Percentiles rank a stretch among this genome's conserved stretches.
These are phyloP conservation scores for Leptinotarsa peninsularis DNA, from an alignment of 2,888 invertebrate genomes.

Conservation along the genomic window DNA sequence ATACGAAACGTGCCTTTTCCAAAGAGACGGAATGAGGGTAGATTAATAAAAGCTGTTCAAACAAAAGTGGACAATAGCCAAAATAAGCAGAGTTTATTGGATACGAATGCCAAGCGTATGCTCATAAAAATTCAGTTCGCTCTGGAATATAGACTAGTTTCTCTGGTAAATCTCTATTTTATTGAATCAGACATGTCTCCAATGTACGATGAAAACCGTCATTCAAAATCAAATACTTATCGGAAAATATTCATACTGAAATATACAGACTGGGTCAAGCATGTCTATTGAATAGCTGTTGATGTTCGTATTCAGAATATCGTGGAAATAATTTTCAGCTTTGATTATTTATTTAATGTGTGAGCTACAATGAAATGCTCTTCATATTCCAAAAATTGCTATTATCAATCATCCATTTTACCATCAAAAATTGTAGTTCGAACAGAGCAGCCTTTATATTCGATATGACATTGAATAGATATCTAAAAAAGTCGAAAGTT, in stretches of 20 bases:
- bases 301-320: too few species aligned
- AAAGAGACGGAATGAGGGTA: constrained; percentile 21
- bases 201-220: background rate
- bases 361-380: too few species aligned
- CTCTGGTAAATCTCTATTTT: constrained; percentile 18
- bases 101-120: constrained; percentile 24
- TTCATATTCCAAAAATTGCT: too few species aligned
- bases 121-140: constrained; percentile 30
- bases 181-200: constrained; percentile 20
- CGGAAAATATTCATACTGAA: background rate
- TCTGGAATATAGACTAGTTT: constrained; percentile 18
- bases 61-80: constrained; percentile 39
- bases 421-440: too few species aligned
- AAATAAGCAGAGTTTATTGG: constrained; percentile 32
- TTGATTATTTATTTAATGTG: too few species aligned
- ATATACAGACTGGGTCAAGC: background rate
- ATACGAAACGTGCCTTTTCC: constrained; percentile 39
- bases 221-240: background rate
- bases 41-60: constrained; percentile 45
- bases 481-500: too few species aligned
- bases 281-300: background rate
- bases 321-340: too few species aligned
- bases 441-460: too few species aligned
- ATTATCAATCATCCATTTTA: too few species aligned
- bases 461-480: too few species aligned